Conservation (phyloP, 2,797 vertebrate species). For the Chelon auratus region DNA sequence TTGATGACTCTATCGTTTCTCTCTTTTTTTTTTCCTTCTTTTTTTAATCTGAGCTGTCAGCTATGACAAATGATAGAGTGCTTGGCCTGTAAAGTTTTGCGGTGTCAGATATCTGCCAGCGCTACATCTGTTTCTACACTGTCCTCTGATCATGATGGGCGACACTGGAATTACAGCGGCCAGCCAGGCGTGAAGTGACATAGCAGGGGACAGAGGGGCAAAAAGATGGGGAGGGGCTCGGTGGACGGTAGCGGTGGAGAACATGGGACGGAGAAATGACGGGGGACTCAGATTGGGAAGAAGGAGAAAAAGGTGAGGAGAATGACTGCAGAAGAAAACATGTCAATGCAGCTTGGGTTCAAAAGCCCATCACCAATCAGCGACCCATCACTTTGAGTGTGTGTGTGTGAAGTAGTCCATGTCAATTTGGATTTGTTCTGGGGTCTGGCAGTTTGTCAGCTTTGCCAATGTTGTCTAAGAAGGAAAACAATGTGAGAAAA, state of each 20-base stretch:
- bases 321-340: conserved; percentile 19
- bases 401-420: conserved; percentile 32
- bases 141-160: conserved; percentile 61
- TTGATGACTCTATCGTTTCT: not conserved
- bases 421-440: conserved; percentile 42
- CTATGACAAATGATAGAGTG: conserved; percentile 73
- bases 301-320: not conserved
- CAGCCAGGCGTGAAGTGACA: conserved; percentile 65
- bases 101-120: conserved; percentile 70
- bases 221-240: not conserved
- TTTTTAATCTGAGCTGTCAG: conserved; percentile 66
- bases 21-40: conserved; percentile 42
- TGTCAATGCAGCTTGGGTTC: conserved; percentile 26
- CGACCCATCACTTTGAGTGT: conserved; percentile 27
- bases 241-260: not conserved
- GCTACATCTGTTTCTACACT: conserved; percentile 75
- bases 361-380: conserved; percentile 51
- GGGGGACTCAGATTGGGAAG: not conserved
- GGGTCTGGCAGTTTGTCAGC: conserved; percentile 19
- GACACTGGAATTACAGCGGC: conserved; percentile 69
- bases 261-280: not conserved
- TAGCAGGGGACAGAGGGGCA: conserved; percentile 13
- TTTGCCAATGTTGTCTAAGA: conserved; percentile 6
- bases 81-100: conserved; percentile 66
- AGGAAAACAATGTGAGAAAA: conserved; percentile 12